Base-by-base conservation (phyloP, 2,797 vertebrate species). In the Acipenser oxyrinchus region DNA sequence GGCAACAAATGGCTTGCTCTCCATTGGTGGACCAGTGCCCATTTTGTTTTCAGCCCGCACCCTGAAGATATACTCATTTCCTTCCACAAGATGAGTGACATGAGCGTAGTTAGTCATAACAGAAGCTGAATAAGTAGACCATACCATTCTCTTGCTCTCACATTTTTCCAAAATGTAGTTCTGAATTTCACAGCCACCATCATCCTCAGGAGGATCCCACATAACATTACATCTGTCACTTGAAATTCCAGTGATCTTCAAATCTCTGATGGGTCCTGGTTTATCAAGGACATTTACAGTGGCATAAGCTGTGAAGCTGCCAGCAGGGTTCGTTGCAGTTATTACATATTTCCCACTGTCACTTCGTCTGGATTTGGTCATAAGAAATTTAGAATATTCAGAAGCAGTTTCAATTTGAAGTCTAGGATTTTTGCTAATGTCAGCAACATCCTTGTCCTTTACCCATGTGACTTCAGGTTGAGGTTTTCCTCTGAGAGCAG, bases 91-190 rank as follows among this genome's bases (percentile, higher is more conserved):
- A 55, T 93, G 93, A 67, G 95, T 95, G 69, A 99, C 91, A 48
- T 91, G 93, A 63, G 91, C 85, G 72, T 83, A 84, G 59, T 90
- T 95, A 59, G 88, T 92, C 75, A 98, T 87, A 71, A 98, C 81
- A 65, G 92, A 91, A 1, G 95, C 87, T 61, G 96, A 95, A 79
- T 91, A 92, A 11, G 95, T 93, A 50, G 96, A 95, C 97, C 97
- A 99, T 70, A 99, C 86, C 78, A 95, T 95, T 73, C 96, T 89
- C 76, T 96, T 98, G 77, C 90, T 95, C 68, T 99, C 97, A 88
- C 97, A 98, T 86, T 99, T 99, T 82, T 99, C 97, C 74, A 99
- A 79, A 51, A 99, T 96, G 77, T 99, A 99, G 84, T 98, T 99
- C 83, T 97, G 96, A 76, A 99, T 96, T 74, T 99, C 97, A 86